Conservation (phyloP, 2,888 invertebrate genomes). For the Limnephilus rhombicus region DNA sequence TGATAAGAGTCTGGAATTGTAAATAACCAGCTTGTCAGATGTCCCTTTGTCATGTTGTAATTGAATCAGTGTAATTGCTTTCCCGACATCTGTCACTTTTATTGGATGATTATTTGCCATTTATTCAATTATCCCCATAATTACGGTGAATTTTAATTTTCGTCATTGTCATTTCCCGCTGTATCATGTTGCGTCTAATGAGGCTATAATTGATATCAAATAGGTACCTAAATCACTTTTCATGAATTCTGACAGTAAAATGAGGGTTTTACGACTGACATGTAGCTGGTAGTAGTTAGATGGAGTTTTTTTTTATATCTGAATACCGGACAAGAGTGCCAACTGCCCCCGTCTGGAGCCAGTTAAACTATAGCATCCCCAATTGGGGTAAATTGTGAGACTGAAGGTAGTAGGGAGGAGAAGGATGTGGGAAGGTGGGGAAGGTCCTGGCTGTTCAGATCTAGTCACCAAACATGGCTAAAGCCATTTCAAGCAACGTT, state of each 20-base stretch:
- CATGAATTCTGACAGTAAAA: neutral
- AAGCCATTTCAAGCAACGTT: no score
- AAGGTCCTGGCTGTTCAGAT: no score
- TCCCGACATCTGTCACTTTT: constrained; percentile 11
- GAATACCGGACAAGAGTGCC: no score
- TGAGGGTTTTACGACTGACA: neutral
- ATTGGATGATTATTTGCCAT: constrained; percentile 17
- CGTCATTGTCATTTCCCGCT: neutral
- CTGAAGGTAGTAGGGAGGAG: no score
- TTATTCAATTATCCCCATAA: neutral
- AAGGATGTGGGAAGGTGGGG: no score
- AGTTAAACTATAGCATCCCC: no score
- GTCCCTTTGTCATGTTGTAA: neutral
- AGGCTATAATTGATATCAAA: neutral
- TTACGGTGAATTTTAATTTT: neutral
- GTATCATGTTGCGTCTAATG: neutral
- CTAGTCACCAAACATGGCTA: no score
- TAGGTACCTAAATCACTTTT: neutral
- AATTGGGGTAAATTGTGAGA: no score
- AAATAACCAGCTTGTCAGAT: neutral
- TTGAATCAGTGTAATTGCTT: constrained; percentile 22
- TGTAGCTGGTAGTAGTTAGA: neutral
- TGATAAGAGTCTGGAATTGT: neutral
- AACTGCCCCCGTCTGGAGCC: no score
- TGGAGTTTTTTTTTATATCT: no score